These are phyloP conservation scores for Lasioglossum figueresi DNA, from an alignment of 2,888 invertebrate genomes.

Conservation along the genomic window DNA sequence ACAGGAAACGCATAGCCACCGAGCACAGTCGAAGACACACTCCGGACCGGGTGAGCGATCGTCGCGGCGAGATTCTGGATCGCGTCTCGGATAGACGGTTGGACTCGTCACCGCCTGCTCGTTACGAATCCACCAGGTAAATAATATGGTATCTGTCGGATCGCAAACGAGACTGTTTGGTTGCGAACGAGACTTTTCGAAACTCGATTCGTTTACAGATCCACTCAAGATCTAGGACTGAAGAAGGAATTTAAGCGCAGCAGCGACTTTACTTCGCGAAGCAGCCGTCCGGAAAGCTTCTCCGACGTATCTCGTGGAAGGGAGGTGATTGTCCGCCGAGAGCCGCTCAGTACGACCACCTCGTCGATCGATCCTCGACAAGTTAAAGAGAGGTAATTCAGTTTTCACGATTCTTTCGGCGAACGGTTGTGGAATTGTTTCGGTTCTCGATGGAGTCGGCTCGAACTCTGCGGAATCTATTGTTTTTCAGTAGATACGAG, in stretches of 20 bases:
- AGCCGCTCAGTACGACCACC: conserved; percentile 75
- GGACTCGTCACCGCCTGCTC: conserved; percentile 77
- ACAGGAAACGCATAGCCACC: conserved; percentile 80
- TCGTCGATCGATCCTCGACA: conserved; percentile 81
- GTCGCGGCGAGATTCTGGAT: conserved; percentile 80
- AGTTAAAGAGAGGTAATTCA: conserved; percentile 80
- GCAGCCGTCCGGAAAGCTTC: conserved; percentile 80
- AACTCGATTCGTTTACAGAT: conserved; percentile 64
- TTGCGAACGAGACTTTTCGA: neutral
- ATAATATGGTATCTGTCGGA: neutral
- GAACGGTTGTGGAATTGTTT: neutral
- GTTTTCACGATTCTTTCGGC: neutral
- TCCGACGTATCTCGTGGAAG: conserved; percentile 80
- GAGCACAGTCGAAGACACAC: conserved; percentile 80
- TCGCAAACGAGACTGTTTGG: neutral
- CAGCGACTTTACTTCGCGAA: conserved; percentile 79
- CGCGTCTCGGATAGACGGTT: conserved; percentile 80
- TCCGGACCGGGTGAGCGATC: conserved; percentile 79
- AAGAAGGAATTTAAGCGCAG: conserved; percentile 81
- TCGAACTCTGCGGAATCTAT: neutral
- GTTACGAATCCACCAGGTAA: conserved; percentile 80
- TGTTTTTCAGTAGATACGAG: conserved; percentile 75
- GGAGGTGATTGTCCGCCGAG: conserved; percentile 81
- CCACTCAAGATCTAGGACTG: conserved; percentile 78
- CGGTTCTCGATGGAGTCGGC: neutral